Evolutionary conservation across 2,888 invertebrate species (phyloP).

Genomic region (Pyrgus malvae): DNA sequence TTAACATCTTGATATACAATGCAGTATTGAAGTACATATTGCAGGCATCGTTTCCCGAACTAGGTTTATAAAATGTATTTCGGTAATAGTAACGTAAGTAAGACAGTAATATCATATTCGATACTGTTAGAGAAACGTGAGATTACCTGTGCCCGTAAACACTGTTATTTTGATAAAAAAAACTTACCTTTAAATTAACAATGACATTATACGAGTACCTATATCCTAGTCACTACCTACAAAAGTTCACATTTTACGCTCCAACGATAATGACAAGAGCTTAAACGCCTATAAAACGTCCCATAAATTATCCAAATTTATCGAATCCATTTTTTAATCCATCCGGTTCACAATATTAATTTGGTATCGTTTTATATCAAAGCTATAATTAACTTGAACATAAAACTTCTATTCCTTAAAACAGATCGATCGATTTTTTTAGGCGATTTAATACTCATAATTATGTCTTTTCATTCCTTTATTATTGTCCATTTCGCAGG

Average conservation of each 20-base stretch:
- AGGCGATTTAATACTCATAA: constrained; percentile 65
- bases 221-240: too few species aligned
- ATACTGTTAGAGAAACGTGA: too few species aligned
- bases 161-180: too few species aligned
- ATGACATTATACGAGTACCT: too few species aligned
- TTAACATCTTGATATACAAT: too few species aligned
- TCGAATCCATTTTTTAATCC: constrained; percentile 70
- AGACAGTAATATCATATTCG: too few species aligned
- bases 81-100: too few species aligned
- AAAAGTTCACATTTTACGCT: constrained; percentile 30
- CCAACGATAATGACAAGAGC: constrained; percentile 53
- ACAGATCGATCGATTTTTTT: constrained; percentile 62
- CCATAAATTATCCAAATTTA: constrained; percentile 75
- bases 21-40: too few species aligned
- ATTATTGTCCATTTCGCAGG: constrained; percentile 57
- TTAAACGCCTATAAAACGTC: constrained; percentile 60
- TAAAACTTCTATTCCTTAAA: constrained; percentile 68
- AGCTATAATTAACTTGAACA: constrained; percentile 74
- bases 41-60: too few species aligned
- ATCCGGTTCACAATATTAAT: constrained; percentile 68
- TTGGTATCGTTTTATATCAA: constrained; percentile 66
- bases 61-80: too few species aligned
- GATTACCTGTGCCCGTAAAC: too few species aligned
- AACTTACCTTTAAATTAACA: too few species aligned
- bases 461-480: constrained; percentile 63